Conservation (phyloP, 1,140 invertebrate genomes). For the Augochlora pura region DNA sequence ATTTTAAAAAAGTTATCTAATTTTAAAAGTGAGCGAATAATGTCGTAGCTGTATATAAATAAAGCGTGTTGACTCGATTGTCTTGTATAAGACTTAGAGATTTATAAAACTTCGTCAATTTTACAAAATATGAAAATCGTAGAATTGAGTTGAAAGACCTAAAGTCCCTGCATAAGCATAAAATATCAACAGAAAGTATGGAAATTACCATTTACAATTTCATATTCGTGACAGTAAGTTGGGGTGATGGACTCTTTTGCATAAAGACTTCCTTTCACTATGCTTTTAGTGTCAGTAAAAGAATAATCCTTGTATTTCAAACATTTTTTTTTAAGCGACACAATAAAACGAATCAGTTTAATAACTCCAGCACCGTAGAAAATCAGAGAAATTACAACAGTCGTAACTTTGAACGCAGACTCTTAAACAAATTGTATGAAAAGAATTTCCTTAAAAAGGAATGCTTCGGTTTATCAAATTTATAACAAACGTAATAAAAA, state of each 20-base stretch:
- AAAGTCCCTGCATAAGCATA: neutral
- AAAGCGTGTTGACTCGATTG: too few species aligned
- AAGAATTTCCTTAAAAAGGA: too few species aligned
- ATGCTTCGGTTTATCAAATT: too few species aligned
- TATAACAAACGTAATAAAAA: neutral
- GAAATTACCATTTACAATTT: neutral
- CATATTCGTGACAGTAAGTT: neutral
- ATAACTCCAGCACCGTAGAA: neutral
- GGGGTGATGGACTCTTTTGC: neutral
- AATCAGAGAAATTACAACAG: neutral
- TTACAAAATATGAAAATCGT: neutral
- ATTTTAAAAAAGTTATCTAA: too few species aligned
- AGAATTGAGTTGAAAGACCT: neutral
- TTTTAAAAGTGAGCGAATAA: too few species aligned
- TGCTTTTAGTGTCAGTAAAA: neutral
- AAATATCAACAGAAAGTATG: neutral
- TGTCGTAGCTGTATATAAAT: too few species aligned
- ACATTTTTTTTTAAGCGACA: neutral
- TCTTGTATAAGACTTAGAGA: too few species aligned
- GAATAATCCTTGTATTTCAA: neutral
- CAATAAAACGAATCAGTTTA: neutral
- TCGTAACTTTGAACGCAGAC: neutral
- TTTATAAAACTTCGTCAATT: neutral
- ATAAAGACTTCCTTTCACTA: constrained; percentile 3
- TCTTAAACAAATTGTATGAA: too few species aligned